Evolutionary conservation across 2,888 invertebrate species (phyloP).

Genomic region (Cyaniris semiargus): DNA sequence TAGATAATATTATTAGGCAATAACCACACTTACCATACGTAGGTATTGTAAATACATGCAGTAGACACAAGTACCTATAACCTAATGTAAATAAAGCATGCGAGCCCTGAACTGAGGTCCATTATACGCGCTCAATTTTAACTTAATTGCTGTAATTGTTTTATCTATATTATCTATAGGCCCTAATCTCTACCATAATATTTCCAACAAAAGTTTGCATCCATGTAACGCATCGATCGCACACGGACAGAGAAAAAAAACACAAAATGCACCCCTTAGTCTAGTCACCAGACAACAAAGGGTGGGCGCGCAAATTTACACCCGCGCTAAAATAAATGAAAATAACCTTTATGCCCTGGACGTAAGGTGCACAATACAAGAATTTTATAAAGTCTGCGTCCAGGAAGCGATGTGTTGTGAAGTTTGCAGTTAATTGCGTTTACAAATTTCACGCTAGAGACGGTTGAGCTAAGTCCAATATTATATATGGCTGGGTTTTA

Average conservation of each 20-base stretch:
- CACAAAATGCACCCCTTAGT: conserved; percentile 70
- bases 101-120: no score
- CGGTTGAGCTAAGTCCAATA: conserved; percentile 41
- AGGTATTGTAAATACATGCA: no score
- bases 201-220: conserved; percentile 46
- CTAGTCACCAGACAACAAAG: conserved; percentile 77
- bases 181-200: conserved; percentile 32
- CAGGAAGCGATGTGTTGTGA: conserved; percentile 71
- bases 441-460: conserved; percentile 67
- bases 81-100: no score
- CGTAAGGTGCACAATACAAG: conserved; percentile 42
- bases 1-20: no score
- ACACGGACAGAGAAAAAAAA: conserved; percentile 65
- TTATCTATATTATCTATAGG: background rate
- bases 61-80: no score
- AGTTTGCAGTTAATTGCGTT: conserved; percentile 72
- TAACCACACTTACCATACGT: no score
- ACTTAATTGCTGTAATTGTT: no score
- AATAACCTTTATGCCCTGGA: conserved; percentile 41
- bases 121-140: no score
- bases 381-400: conserved; percentile 36
- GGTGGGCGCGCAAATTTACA: conserved; percentile 56
- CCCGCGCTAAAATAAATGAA: conserved; percentile 40
- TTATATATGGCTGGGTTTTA: conserved; percentile 35
- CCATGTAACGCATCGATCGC: conserved; percentile 50